Percentiles rank a stretch among this genome's conserved stretches.
Evolutionary conservation across 2,113 vertebrate species (phyloP).

Genomic region (Galemys pyrenaicus): DNA sequence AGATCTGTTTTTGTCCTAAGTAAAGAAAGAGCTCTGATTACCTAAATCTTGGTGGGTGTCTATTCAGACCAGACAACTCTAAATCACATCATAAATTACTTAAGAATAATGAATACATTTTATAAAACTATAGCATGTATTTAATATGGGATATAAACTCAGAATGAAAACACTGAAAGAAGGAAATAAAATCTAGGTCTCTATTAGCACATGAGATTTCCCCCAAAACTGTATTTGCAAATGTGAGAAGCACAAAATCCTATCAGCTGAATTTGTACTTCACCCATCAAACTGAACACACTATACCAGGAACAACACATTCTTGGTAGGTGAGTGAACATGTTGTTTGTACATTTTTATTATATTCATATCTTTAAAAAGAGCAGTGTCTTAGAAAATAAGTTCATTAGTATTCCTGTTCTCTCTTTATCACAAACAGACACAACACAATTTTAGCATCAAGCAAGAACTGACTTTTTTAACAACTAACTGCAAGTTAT

Average conservation of each 20-base stretch:
- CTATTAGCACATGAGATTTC: not conserved
- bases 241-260: not conserved
- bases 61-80: not conserved
- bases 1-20: not conserved
- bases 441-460: not conserved
- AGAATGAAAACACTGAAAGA: not conserved
- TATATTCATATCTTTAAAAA: not conserved
- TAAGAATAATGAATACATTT: constrained; percentile 7
- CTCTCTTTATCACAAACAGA: not conserved
- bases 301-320: not conserved
- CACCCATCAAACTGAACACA: not conserved
- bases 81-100: not conserved
- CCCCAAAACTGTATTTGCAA: not conserved
- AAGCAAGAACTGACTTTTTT: not conserved
- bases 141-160: not conserved
- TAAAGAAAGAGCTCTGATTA: not conserved
- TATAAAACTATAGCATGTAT: not conserved
- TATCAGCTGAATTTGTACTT: not conserved
- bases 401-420: not conserved
- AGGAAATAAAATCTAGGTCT: not conserved
- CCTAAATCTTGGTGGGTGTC: not conserved
- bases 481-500: constrained; percentile 5
- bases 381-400: constrained; percentile 4
- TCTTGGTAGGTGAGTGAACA: not conserved
- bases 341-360: not conserved